Base-by-base conservation (phyloP, 30 jellyfish, hydroid and myxozoan genomes). In the Turritopsis dohrnii region DNA sequence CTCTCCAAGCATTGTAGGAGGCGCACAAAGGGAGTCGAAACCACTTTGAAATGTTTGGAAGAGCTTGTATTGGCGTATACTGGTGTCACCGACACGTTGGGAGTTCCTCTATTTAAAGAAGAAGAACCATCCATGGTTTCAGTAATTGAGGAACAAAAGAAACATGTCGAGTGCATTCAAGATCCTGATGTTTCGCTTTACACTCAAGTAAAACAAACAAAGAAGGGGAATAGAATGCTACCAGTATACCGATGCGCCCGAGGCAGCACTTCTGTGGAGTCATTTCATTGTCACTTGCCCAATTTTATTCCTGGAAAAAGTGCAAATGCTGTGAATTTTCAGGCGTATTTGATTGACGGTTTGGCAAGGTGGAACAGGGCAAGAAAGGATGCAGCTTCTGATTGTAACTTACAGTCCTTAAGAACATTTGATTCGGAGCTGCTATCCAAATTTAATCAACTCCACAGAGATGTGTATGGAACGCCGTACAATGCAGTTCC, bases 211-310 rank as follows among this genome's bases (percentile, higher is more conserved):
- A 65, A 76, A 20, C 54, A 20, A 17, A 60, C 41, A 52, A 87
- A 72, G 29, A 87, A 87, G 54, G 95, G 90, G 1, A 81, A 65
- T 52, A 28, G 7, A 26, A 22, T 24, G 53, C 79, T 81, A 83
- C 90, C 90, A 79, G 90, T 87, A 23, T 81, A 31, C 74, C 84
- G 95, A 18, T 87, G 95, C 75, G 90, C 87, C 71, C 54, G 90
- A 65, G 95, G 90, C 20, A 25, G 86, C 19, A 87, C 85, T 71
- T 80, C 95, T 20, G 20, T 87, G 5, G 76, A 81, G 18, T 81
- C 87, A 21, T 60, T 81, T 41, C 87, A 81, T 29, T 29, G 65
- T 7, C 87, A 81, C 83, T 7, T 81, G 60, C 28, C 3, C 25
- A 81, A 52, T 52, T 72, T 72, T 53, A 84, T 72, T 21, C 85